Evolutionary conservation across 2,113 vertebrate species (phyloP).

Genomic region (Conger conger): DNA sequence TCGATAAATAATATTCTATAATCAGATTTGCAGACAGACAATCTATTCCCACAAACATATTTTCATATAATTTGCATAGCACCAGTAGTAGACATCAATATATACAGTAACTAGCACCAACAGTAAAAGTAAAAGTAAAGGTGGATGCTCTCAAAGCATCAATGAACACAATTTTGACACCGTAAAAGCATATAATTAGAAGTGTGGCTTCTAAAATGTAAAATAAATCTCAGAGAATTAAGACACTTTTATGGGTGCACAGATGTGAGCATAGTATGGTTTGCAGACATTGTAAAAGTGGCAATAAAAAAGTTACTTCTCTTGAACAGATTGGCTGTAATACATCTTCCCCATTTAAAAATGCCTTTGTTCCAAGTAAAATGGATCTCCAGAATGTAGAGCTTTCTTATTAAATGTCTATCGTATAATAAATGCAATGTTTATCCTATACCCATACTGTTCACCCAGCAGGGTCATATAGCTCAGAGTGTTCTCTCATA

Average conservation of each 20-base stretch:
- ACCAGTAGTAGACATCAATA: neutral
- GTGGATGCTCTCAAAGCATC: slow-evolving; percentile 35
- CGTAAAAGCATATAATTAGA: slow-evolving; percentile 33
- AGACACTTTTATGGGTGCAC: slow-evolving; percentile 53
- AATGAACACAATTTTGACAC: slow-evolving; percentile 31
- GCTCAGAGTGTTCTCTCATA: slow-evolving; percentile 34
- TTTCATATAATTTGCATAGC: neutral
- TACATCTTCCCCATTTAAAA: slow-evolving; percentile 23
- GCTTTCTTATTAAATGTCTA: slow-evolving; percentile 34
- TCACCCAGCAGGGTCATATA: slow-evolving; percentile 40
- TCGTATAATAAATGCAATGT: slow-evolving; percentile 36
- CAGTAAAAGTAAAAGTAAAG: neutral
- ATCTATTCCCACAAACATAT: neutral
- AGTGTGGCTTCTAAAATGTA: slow-evolving; percentile 34
- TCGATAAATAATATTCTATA: neutral
- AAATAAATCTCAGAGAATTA: slow-evolving; percentile 45
- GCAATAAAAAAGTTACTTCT: slow-evolving; percentile 44
- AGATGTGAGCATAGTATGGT: slow-evolving; percentile 61
- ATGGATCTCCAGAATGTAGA: slow-evolving; percentile 24
- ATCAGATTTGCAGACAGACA: neutral
- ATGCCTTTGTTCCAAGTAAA: slow-evolving; percentile 23
- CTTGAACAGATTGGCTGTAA: slow-evolving; percentile 44
- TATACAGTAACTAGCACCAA: slow-evolving; percentile 17
- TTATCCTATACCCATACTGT: slow-evolving; percentile 33
- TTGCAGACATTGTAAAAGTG: slow-evolving; percentile 43